Evolutionary conservation across 2,113 vertebrate genomes (phyloP).

Genomic region (Nicator chloris): DNA sequence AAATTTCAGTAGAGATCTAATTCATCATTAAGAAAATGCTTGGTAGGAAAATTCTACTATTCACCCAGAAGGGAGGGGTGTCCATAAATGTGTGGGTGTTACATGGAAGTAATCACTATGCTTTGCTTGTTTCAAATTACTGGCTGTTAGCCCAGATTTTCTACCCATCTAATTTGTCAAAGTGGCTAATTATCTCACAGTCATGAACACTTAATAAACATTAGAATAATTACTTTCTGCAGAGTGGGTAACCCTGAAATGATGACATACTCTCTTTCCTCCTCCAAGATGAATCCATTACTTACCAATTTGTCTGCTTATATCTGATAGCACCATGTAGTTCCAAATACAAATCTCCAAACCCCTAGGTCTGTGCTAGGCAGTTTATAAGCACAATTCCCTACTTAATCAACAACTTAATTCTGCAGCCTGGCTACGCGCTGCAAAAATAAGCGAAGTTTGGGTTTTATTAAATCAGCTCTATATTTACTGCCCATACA

Average conservation of each 20-base stretch:
- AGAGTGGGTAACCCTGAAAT: neutral
- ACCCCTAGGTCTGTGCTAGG: neutral
- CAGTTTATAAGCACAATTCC: neutral
- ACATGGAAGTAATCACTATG: neutral
- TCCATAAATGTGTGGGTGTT: neutral
- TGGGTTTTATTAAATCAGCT: fast-evolving
- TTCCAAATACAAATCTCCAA: neutral
- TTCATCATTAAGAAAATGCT: neutral
- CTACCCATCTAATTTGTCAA: neutral
- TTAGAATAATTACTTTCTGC: neutral
- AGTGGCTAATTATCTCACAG: neutral
- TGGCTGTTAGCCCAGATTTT: neutral
- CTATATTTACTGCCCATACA: neutral
- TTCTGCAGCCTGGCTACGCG: neutral
- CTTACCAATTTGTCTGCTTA: neutral
- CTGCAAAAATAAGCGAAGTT: neutral
- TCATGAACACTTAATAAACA: neutral
- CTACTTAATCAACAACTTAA: neutral
- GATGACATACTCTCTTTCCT: neutral
- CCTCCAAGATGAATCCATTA: neutral
- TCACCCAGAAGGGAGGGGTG: neutral
- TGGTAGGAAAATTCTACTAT: neutral
- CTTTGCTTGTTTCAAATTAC: neutral
- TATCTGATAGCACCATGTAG: neutral
- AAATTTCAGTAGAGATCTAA: neutral